Evolutionary conservation across 1,140 invertebrate genomes (phyloP).

Genomic region (Lepidurus apus): DNA sequence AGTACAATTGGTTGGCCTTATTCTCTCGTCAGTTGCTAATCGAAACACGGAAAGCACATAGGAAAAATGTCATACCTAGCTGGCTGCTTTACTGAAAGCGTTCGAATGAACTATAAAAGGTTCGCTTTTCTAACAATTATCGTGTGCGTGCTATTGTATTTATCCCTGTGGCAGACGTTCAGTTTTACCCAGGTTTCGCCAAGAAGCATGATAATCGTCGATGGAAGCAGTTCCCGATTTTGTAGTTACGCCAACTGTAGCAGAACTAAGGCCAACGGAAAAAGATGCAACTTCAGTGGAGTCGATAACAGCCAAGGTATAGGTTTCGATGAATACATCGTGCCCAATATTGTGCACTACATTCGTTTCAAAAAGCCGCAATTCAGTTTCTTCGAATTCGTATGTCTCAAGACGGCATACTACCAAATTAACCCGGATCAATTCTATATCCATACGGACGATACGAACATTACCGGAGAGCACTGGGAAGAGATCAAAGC

Average conservation of each 20-base stretch:
- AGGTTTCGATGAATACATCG: slow-evolving; percentile 12
- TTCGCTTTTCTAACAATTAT: too few species aligned
- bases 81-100: too few species aligned
- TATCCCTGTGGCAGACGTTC: background rate
- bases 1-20: too few species aligned
- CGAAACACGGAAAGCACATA: too few species aligned
- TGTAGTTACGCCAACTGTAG: background rate
- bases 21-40: too few species aligned
- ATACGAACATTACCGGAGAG: slow-evolving; percentile 33
- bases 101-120: too few species aligned
- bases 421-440: slow-evolving; percentile 39
- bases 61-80: too few species aligned
- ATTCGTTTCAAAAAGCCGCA: slow-evolving; percentile 32
- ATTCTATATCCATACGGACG: slow-evolving; percentile 40
- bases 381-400: slow-evolving; percentile 34
- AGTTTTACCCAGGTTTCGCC: background rate
- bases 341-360: slow-evolving; percentile 21
- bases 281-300: background rate
- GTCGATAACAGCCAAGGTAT: slow-evolving; percentile 2
- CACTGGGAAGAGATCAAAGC: slow-evolving; percentile 33
- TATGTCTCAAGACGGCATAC: slow-evolving; percentile 39
- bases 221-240: background rate
- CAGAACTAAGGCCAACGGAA: background rate
- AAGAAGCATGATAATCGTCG: background rate
- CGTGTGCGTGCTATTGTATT: too few species aligned